A percentile compares a stretch with the other conserved stretches of the same genome.
Evolutionary conservation across 2,113 vertebrate genomes (phyloP).

Genomic region (Muntiacus reevesi): DNA sequence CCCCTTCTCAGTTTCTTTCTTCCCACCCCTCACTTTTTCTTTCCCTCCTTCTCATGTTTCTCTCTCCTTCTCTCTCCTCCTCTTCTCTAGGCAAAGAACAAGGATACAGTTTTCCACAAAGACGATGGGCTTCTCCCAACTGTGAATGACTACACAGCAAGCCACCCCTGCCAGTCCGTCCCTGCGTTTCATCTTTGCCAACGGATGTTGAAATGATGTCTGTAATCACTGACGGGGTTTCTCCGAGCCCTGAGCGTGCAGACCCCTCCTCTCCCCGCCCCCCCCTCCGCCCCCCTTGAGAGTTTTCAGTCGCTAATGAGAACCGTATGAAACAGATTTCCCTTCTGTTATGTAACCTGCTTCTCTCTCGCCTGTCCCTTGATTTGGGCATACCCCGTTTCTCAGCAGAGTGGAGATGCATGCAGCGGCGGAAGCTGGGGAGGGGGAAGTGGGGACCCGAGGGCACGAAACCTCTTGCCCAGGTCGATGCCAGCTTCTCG

Average conservation of each 20-base stretch:
- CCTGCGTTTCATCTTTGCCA: neutral
- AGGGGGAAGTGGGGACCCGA: neutral
- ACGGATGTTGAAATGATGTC: neutral
- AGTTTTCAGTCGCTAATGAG: conserved; percentile 50
- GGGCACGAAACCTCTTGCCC: neutral
- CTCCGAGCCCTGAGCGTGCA: neutral
- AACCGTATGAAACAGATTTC: conserved; percentile 60
- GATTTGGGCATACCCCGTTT: conserved; percentile 40
- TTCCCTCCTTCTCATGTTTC: neutral
- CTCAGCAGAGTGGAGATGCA: neutral
- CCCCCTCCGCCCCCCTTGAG: neutral
- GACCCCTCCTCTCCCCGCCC: conserved; percentile 26
- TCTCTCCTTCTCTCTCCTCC: neutral
- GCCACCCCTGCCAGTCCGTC: neutral
- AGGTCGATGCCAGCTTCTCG: neutral
- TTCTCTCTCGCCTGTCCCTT: conserved; percentile 52
- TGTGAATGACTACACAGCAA: neutral
- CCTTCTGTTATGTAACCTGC: conserved; percentile 81
- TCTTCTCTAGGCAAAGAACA: neutral
- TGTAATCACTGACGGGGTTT: neutral
- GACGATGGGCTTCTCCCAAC: conserved; percentile 58
- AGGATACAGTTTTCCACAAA: conserved; percentile 15
- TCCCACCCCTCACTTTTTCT: neutral
- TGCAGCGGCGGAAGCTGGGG: neutral
- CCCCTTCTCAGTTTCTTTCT: neutral